Percentiles rank a stretch among this genome's conserved stretches.
These are phyloP conservation scores for Synergus gifuensis DNA, from an alignment of 2,888 invertebrate species.

Conservation along the genomic window DNA sequence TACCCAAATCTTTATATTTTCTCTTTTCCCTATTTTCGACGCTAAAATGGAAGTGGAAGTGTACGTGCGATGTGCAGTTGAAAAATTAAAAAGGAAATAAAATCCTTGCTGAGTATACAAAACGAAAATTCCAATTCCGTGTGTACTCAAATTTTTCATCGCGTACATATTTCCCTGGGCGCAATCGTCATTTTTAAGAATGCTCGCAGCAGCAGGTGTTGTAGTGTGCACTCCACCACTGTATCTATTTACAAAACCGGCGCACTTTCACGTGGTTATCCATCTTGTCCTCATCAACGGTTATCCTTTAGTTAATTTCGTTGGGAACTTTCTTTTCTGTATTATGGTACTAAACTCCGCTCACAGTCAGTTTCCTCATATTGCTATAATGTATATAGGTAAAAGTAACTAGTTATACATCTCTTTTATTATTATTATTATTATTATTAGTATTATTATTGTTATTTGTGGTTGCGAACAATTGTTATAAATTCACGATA, in stretches of 20 bases:
- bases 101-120: conserved; percentile 7
- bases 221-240: not conserved
- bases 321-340: not conserved
- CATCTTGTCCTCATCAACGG: not conserved
- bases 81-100: not conserved
- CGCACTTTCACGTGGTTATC: not conserved
- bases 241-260: not conserved
- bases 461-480: too few species aligned
- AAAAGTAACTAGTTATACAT: too few species aligned
- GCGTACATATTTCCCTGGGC: not conserved
- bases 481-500: too few species aligned
- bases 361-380: too few species aligned
- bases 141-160: not conserved
- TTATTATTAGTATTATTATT: too few species aligned
- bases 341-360: too few species aligned
- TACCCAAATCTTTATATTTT: not conserved
- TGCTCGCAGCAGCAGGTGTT: not conserved
- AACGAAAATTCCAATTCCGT: not conserved
- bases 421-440: too few species aligned
- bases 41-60: not conserved
- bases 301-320: not conserved
- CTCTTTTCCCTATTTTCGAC: not conserved
- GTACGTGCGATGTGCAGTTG: not conserved
- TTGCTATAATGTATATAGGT: too few species aligned
- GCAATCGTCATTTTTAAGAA: not conserved